Base-by-base conservation (phyloP, 2,113 vertebrate species). In the Heliornis fulica region DNA sequence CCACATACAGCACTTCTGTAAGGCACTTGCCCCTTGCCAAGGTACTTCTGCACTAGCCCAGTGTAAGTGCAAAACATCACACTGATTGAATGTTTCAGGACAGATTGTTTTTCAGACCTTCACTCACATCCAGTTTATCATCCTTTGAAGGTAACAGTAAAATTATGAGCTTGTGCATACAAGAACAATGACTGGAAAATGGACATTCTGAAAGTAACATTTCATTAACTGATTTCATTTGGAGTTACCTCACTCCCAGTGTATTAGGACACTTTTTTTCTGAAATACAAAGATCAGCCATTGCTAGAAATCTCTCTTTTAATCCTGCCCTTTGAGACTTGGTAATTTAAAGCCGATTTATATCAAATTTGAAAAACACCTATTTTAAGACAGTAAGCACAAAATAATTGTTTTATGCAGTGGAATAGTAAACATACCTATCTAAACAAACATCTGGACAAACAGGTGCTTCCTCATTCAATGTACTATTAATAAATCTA, bases 361-460 rank as follows among this genome's bases (percentile, higher is more conserved):
- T 51, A 79, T 82, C 19, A 64, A 26, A 36, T 40, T 57, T 69
- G 31, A 68, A 64, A 89, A 93, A 61, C 23, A 83, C 7, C 22
- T 3, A 36, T 7, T 61, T 94, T 40, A 90, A 74, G 22, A 77
- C 7, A 54, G 7, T 43, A 90, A 93, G 77, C 45, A 65, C 25
- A 64, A 70, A 76, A 76, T n/a, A 56, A n/a, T 22, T 72, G 13
- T 36, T 79, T 81, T 46, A 63, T 41, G 25, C 36, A 90, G 51
- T 40, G 12, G 50, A 94, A 96, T 25, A 19, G 8, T 93, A 86
- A 96, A 66, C 17, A n/a, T 69, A 75, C 50, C 53, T 82, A 72
- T 79, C 74, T 85, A 85, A 92, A 87, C 22, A 75, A 92, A 79
- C 90, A 94, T 90, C 84, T 94, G 95, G 93, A 86, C 78, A 90